Percentiles rank a stretch among this genome's conserved stretches.
Evolutionary conservation across 2,888 invertebrate genomes (phyloP).

Genomic region (Drymonia ruficornis): DNA sequence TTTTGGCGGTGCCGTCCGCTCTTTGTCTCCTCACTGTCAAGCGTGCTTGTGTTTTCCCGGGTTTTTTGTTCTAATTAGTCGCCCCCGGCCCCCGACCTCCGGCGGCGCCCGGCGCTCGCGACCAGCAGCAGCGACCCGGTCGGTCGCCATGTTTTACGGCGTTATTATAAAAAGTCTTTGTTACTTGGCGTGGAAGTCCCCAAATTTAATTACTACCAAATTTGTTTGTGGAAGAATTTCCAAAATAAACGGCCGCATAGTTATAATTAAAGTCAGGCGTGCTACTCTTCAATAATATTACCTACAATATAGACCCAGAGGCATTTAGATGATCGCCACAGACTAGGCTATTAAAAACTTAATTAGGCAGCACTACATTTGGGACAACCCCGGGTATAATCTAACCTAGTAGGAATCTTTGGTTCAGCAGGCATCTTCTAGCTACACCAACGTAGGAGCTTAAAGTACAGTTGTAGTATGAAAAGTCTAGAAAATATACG

Average conservation of each 20-base stretch:
- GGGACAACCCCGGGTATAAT: no score
- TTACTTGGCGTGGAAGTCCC: constrained; percentile 4
- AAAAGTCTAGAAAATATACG: no score
- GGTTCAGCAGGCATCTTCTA: no score
- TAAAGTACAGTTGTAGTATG: no score
- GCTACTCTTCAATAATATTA: no score
- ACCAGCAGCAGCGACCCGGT: constrained; percentile 38
- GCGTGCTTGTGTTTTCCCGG: constrained; percentile 83
- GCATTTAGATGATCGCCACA: no score
- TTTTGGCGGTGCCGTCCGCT: constrained; percentile 59
- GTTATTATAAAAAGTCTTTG: constrained; percentile 33
- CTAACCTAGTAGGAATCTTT: no score
- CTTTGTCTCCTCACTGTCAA: constrained; percentile 84
- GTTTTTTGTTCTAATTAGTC: constrained; percentile 85
- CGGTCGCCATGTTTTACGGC: constrained; percentile 48
- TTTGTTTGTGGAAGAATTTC: background rate
- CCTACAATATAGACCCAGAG: no score
- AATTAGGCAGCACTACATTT: no score
- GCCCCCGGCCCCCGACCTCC: constrained; percentile 71
- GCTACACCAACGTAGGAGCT: no score
- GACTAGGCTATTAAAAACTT: no score
- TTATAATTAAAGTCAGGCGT: no score
- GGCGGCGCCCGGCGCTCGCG: constrained; percentile 45
- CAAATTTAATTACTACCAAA: background rate
- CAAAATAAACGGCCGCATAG: background rate